A percentile compares a stretch with the other conserved stretches of the same genome.
These are phyloP conservation scores for Lymantria monacha DNA, from an alignment of 2,888 invertebrate genomes.

Conservation along the genomic window DNA sequence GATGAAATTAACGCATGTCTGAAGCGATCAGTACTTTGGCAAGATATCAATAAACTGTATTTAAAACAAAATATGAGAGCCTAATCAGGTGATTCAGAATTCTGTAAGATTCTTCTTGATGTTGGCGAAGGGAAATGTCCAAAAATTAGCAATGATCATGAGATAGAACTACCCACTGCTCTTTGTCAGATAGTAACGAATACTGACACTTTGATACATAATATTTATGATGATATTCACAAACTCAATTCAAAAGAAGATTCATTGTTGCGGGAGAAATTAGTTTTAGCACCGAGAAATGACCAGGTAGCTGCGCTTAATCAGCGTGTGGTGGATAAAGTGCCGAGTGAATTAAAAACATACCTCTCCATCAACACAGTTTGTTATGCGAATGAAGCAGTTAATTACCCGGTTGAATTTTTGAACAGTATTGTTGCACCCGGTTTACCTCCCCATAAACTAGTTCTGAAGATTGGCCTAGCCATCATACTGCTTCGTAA, in stretches of 20 bases:
- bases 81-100: constrained; percentile 8
- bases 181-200: constrained; percentile 4
- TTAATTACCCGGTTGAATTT: background rate
- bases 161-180: constrained; percentile 4
- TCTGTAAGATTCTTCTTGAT: constrained; percentile 5
- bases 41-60: constrained; percentile 8
- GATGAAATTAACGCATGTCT: constrained; percentile 4
- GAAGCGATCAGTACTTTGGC: constrained; percentile 3
- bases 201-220: constrained; percentile 5
- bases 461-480: background rate
- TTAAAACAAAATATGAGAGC: constrained; percentile 9
- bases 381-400: background rate
- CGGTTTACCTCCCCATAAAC: background rate
- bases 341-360: background rate
- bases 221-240: constrained; percentile 8
- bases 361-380: constrained; percentile 5
- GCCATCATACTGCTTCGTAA: background rate
- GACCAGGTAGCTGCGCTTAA: constrained; percentile 11
- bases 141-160: constrained; percentile 2
- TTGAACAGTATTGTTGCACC: background rate
- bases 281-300: constrained; percentile 7
- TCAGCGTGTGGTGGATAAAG: constrained; percentile 6
- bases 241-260: constrained; percentile 4
- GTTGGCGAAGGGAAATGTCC: constrained; percentile 7
- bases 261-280: constrained; percentile 2